Evolutionary conservation across 1,140 invertebrate species (phyloP).

Genomic region (Anastrepha ludens): DNA sequence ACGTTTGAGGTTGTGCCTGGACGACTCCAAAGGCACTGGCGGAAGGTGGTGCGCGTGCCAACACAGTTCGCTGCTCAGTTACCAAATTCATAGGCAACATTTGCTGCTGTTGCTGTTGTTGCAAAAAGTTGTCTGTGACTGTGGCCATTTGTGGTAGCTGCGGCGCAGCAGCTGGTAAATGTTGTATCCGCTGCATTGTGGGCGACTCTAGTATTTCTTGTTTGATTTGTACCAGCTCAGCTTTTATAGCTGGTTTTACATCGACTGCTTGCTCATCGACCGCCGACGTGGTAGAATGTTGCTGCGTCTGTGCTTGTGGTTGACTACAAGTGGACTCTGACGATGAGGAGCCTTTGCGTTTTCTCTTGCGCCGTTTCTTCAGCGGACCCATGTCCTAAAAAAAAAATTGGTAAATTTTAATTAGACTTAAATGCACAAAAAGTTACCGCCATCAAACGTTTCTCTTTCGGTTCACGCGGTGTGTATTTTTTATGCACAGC

Average conservation of each 20-base stretch:
- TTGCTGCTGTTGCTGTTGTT: conserved; percentile 61
- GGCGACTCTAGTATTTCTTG: conserved; percentile 72
- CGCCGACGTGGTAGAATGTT: conserved; percentile 5
- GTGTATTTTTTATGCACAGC: conserved; percentile 65
- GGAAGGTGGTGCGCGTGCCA: conserved; percentile 56
- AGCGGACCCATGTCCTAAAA: conserved; percentile 69
- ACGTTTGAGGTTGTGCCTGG: neutral
- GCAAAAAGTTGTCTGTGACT: conserved; percentile 5
- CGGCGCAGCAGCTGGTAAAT: conserved; percentile 17
- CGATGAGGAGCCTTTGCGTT: conserved; percentile 71
- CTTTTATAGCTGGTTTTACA: conserved; percentile 58
- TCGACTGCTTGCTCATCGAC: conserved; percentile 17
- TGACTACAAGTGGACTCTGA: conserved; percentile 71
- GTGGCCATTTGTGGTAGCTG: conserved; percentile 35
- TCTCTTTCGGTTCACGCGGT: conserved; percentile 70
- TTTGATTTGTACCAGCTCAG: conserved; percentile 68
- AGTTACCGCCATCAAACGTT: conserved; percentile 68
- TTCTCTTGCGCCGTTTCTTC: conserved; percentile 73
- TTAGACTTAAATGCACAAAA: neutral
- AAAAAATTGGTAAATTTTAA: conserved; percentile 45
- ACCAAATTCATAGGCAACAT: conserved; percentile 70
- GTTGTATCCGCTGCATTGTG: conserved; percentile 47
- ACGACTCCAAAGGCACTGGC: conserved; percentile 59
- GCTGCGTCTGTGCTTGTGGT: conserved; percentile 42
- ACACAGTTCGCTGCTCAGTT: conserved; percentile 56